Conservation (phyloP, 2,888 invertebrate species). For the Yponomeuta malinellus region DNA sequence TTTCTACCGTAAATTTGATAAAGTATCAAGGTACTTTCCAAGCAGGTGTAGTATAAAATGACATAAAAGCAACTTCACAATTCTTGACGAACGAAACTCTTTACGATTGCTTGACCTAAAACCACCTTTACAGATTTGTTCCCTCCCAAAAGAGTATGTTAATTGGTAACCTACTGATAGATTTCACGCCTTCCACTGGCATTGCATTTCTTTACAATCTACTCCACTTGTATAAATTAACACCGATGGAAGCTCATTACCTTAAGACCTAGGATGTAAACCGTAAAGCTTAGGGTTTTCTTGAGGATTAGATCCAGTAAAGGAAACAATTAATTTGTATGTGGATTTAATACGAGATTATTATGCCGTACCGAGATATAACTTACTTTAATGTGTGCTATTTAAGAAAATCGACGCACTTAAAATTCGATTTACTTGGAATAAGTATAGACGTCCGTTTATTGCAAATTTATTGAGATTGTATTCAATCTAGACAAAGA, state of each 20-base stretch:
- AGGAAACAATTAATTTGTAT: slow-evolving; percentile 2
- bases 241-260: not conserved
- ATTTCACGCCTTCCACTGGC: slow-evolving; percentile 2
- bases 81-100: no score
- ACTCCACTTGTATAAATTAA: not conserved
- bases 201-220: not conserved
- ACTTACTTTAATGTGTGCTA: not conserved
- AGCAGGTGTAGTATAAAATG: no score
- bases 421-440: not conserved
- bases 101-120: no score
- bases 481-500: no score
- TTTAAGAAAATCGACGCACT: not conserved
- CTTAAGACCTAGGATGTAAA: not conserved
- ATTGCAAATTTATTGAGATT: not conserved
- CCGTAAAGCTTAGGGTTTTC: not conserved
- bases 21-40: no score
- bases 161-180: not conserved
- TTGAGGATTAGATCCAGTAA: not conserved
- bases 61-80: no score
- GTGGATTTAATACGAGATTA: not conserved
- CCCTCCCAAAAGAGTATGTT: not conserved
- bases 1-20: no score
- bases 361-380: not conserved
- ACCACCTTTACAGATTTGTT: not conserved
- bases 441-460: not conserved